Evolutionary conservation across 2,113 vertebrate species (phyloP).

Genomic region (Callithrix jacchus): DNA sequence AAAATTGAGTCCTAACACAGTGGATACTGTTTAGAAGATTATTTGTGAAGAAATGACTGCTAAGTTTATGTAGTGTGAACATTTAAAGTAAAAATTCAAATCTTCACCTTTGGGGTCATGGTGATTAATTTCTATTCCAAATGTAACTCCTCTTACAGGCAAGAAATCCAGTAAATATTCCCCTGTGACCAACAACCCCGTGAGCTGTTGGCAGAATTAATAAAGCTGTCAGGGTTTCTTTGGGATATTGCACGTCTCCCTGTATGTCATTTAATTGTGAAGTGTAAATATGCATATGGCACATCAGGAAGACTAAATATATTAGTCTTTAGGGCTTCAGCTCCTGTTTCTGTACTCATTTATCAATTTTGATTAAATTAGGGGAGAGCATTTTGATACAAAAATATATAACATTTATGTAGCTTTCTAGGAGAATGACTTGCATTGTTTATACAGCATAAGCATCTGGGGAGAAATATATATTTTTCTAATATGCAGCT

Average conservation of each 20-base stretch:
- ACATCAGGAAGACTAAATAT: conserved; percentile 14
- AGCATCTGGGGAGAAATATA: conserved; percentile 51
- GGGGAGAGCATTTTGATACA: background rate
- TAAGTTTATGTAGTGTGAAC: conserved; percentile 51
- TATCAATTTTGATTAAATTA: conserved; percentile 68
- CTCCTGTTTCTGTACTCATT: conserved; percentile 42
- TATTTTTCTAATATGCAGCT: conserved; percentile 54
- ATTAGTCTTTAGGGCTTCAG: conserved; percentile 36
- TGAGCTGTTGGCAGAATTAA: conserved; percentile 55
- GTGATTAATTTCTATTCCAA: conserved; percentile 65
- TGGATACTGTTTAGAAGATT: conserved; percentile 3
- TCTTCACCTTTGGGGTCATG: conserved; percentile 60
- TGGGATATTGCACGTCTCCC: conserved; percentile 46
- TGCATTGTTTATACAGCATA: conserved; percentile 46
- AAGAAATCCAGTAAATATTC: conserved; percentile 31
- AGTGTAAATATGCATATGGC: conserved; percentile 15
- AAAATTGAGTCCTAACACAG: conserved; percentile 9
- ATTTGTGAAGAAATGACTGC: conserved; percentile 35
- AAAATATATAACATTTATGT: conserved; percentile 57
- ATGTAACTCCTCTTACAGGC: conserved; percentile 42
- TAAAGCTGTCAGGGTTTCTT: conserved; percentile 49
- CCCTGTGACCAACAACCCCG: background rate
- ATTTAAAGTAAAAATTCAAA: conserved; percentile 56
- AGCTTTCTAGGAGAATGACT: conserved; percentile 58
- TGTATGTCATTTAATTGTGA: conserved; percentile 50